Evolutionary conservation across 2,113 vertebrate genomes (phyloP), one percentile per base, ranked within the genome.

Genomic region (Nipponia nippon): DNA sequence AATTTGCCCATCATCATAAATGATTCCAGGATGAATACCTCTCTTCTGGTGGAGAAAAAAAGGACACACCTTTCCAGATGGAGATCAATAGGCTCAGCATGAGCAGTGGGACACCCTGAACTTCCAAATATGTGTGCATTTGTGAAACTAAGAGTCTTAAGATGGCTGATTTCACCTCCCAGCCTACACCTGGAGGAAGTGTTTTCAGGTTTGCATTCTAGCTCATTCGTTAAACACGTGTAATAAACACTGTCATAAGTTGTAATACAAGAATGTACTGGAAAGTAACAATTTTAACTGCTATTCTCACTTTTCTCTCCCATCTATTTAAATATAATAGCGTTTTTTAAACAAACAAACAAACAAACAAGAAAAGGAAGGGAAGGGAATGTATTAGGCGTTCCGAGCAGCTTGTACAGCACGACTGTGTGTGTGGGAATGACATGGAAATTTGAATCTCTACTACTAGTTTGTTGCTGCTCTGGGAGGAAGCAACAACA

Each of bases 401-500:
- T 72, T 91, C 56, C 69, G 49, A 65, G 40, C 36, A 87, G 83
- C 23, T 75, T 79, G 27, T 82, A 87, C 38, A 55, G 7, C 49
- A 77, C 0, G 12, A 49, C 70, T 83, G 9, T 63, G 50, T 89
- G 83, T 85, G 79, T 75, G 83, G 18, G 83, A 90, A 89, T 50
- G 52, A 96, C 79, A 65, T 2, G 14, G 93, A 93, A 93, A 94
- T 97, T 92, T 93, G 89, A 91, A 89, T 93, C 65, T 87, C 40
- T 86, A 61, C 73, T 92, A 63, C 55, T 83, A 85, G 66, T 86
- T 96, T 97, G 91, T 91, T 93, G 87, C 93, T 95, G 91, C 62
- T 93, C 71, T 97, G 95, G 94, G 95, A 96, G 87, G 93, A 95
- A 96, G 62, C 38, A 95, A 83, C 73, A 90, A 77, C 76, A 91